Percentiles rank a stretch among this genome's conserved stretches.
These are phyloP conservation scores for Teleopsis dalmanni DNA, from an alignment of 1,140 invertebrate genomes.

Conservation along the genomic window DNA sequence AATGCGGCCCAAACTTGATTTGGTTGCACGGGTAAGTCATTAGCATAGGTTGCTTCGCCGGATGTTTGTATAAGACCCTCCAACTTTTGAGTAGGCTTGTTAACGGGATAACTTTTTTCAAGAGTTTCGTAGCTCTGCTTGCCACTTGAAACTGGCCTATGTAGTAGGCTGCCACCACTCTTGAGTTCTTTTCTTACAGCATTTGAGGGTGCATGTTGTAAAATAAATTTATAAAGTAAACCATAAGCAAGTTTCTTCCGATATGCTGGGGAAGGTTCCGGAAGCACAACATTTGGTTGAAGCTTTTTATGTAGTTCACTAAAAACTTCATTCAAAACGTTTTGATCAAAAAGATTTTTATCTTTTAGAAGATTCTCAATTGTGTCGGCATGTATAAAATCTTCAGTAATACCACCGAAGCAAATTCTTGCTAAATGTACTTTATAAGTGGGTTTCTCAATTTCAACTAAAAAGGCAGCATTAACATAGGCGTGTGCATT, in stretches of 20 bases:
- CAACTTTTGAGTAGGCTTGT: constrained; percentile 62
- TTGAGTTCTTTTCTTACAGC: constrained; percentile 33
- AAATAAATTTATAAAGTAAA: constrained; percentile 66
- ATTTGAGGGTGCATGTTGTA: constrained; percentile 46
- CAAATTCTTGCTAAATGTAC: constrained; percentile 43
- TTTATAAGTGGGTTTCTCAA: constrained; percentile 40
- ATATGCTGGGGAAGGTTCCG: constrained; percentile 57
- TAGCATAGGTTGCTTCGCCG: constrained; percentile 61
- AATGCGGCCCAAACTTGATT: constrained; percentile 60
- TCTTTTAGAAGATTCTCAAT: constrained; percentile 61
- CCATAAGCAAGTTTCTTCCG: constrained; percentile 58
- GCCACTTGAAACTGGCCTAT: constrained; percentile 58
- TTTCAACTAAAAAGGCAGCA: constrained; percentile 65
- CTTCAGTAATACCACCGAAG: constrained; percentile 61
- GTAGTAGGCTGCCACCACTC: constrained; percentile 48
- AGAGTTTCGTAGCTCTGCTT: constrained; percentile 61
- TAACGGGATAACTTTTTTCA: constrained; percentile 60
- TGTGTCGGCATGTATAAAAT: constrained; percentile 61
- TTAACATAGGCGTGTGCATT: constrained; percentile 79
- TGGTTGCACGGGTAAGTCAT: constrained; percentile 52
- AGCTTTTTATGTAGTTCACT: constrained; percentile 53
- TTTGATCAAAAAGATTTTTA: constrained; percentile 48
- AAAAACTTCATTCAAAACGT: constrained; percentile 51
- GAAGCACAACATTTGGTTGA: constrained; percentile 53
- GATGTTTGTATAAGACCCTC: constrained; percentile 59